A percentile compares a stretch with the other conserved stretches of the same genome.
These are phyloP conservation scores for Sebastes umbrosus DNA, from an alignment of 2,797 vertebrate genomes.

Conservation along the genomic window DNA sequence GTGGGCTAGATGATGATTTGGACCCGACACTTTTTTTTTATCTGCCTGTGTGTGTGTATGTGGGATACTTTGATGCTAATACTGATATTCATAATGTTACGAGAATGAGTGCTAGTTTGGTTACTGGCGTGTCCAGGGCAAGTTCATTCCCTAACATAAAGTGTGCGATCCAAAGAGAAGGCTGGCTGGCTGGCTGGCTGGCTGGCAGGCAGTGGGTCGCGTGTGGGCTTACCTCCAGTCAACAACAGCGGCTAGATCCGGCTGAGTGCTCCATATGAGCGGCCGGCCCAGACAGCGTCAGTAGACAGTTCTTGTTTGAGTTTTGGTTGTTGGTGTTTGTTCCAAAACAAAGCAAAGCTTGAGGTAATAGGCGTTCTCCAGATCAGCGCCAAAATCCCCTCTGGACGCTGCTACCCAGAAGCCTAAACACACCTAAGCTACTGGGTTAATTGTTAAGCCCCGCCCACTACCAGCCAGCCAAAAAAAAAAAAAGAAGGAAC, in stretches of 20 bases:
- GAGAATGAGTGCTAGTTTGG: background rate
- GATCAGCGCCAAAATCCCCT: background rate
- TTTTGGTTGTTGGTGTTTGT: background rate
- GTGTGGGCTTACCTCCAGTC: background rate
- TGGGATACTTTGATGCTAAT: constrained; percentile 4
- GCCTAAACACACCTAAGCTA: background rate
- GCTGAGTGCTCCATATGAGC: background rate
- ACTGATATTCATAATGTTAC: background rate
- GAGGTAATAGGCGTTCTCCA: background rate
- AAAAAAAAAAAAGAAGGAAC: background rate
- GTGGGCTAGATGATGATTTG: constrained; percentile 63
- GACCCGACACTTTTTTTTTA: constrained; percentile 38
- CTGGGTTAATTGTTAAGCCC: background rate
- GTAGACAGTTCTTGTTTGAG: background rate
- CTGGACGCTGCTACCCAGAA: background rate
- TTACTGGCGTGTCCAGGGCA: background rate
- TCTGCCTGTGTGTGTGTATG: constrained; percentile 5
- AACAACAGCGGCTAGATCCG: background rate
- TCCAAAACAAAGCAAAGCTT: background rate
- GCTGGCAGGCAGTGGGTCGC: too few relatives aligned
- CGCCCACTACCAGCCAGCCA: background rate
- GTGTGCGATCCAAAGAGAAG: background rate
- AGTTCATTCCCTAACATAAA: background rate
- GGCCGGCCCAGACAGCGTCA: background rate
- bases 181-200: background rate